Conservation (phyloP, 2,888 invertebrate species). For the Ophraella communa region DNA sequence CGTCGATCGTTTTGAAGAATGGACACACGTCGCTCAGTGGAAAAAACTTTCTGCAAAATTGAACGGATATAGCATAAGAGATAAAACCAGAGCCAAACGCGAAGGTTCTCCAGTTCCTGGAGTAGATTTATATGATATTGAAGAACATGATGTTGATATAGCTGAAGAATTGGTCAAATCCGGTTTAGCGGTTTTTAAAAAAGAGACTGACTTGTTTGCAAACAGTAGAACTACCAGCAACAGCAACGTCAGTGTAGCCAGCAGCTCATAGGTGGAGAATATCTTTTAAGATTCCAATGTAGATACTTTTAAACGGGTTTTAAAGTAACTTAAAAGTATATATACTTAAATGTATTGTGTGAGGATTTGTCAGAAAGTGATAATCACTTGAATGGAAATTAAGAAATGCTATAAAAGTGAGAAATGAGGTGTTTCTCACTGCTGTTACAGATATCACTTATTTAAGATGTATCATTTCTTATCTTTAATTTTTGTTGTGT, state of each 20-base stretch:
- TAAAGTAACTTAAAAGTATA: background rate
- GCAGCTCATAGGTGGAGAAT: constrained; percentile 37
- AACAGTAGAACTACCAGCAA: constrained; percentile 50
- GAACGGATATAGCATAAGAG: constrained; percentile 71
- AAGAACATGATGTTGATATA: constrained; percentile 70
- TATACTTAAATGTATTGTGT: background rate
- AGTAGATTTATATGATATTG: constrained; percentile 76
- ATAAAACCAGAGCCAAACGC: constrained; percentile 60
- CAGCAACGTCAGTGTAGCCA: constrained; percentile 52
- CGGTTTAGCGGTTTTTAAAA: constrained; percentile 64
- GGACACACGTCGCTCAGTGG: constrained; percentile 81
- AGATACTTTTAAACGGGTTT: background rate
- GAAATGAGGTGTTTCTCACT: no score
- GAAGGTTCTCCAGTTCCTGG: constrained; percentile 79
- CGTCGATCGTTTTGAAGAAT: constrained; percentile 72
- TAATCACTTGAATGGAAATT: no score
- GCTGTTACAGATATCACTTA: no score
- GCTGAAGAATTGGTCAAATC: constrained; percentile 67
- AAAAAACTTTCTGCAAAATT: constrained; percentile 78
- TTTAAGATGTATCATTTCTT: no score
- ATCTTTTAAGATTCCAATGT: no score
- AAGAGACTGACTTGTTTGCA: constrained; percentile 43
- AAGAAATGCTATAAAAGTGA: no score
- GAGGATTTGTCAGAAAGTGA: background rate
- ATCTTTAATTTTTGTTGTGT: no score